Evolutionary conservation across 2,113 vertebrate genomes (phyloP).

Genomic region (Stegastes partitus): DNA sequence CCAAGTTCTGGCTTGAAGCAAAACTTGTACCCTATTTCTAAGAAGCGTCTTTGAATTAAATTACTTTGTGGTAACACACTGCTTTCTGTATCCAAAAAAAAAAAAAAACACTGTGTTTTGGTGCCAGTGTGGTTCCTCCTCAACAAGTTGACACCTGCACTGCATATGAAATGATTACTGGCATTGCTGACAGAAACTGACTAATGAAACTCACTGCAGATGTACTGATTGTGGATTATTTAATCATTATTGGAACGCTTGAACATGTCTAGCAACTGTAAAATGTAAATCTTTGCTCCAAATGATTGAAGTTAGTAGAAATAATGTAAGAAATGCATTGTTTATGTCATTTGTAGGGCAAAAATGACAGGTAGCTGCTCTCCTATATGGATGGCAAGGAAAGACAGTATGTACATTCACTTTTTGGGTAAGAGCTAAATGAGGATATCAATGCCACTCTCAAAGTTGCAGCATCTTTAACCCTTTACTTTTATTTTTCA

Average conservation of each 20-base stretch:
- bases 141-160: slow-evolving; percentile 47
- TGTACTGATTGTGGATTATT: background rate
- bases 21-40: slow-evolving; percentile 33
- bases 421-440: background rate
- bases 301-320: background rate
- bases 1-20: slow-evolving; percentile 21
- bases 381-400: background rate
- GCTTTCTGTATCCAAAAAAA: background rate
- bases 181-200: slow-evolving; percentile 9
- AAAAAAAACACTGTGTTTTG: slow-evolving; percentile 7
- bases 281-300: background rate
- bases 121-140: slow-evolving; percentile 38
- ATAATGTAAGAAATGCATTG: background rate
- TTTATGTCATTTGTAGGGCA: background rate
- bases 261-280: background rate
- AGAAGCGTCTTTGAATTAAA: slow-evolving; percentile 18
- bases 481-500: no score
- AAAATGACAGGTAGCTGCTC: background rate
- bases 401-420: no score
- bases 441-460: no score
- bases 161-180: slow-evolving; percentile 28
- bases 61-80: slow-evolving; percentile 37
- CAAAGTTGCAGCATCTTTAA: no score
- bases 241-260: background rate
- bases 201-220: slow-evolving; percentile 12